Conservation (phyloP, 2,888 invertebrate species). For the Dicyrtoma fusca region DNA sequence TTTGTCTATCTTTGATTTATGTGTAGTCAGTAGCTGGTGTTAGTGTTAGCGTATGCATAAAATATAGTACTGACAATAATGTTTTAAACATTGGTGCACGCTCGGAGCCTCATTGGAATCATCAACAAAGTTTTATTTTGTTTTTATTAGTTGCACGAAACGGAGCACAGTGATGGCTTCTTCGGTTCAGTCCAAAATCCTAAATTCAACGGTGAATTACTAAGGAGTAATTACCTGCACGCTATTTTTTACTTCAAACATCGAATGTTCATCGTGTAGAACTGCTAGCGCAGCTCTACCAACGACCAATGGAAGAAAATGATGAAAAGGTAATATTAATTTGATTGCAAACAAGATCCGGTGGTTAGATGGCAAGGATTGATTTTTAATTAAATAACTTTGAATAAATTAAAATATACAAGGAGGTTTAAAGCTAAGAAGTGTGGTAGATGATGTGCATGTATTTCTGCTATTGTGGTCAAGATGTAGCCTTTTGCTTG, state of each 20-base stretch:
- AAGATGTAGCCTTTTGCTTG: too few species aligned
- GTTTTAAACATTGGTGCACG: background rate
- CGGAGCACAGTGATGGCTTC: background rate
- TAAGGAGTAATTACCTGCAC: background rate
- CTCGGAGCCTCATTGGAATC: background rate
- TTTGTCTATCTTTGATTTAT: too few species aligned
- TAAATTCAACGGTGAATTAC: background rate
- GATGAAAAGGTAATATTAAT: slow-evolving; percentile 52
- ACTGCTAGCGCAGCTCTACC: slow-evolving; percentile 32
- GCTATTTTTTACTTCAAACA: too few species aligned
- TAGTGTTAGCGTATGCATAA: too few species aligned
- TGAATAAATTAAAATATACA: background rate
- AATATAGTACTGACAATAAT: too few species aligned
- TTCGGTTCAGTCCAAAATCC: background rate
- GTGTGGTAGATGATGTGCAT: slow-evolving; percentile 10
- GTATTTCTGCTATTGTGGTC: background rate
- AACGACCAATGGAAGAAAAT: slow-evolving; percentile 55
- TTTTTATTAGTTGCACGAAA: background rate
- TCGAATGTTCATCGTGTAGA: slow-evolving; percentile 1
- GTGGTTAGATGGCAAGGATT: background rate
- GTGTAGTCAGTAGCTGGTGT: too few species aligned
- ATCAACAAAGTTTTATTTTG: background rate
- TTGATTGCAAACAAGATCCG: slow-evolving; percentile 5
- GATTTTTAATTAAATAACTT: background rate
- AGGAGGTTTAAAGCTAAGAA: background rate